Percentiles rank a stretch among this genome's conserved stretches.
phyloP scores from a whole-genome alignment of 2,888 invertebrate genomes.

The Acanthopleura granulata region DNA sequence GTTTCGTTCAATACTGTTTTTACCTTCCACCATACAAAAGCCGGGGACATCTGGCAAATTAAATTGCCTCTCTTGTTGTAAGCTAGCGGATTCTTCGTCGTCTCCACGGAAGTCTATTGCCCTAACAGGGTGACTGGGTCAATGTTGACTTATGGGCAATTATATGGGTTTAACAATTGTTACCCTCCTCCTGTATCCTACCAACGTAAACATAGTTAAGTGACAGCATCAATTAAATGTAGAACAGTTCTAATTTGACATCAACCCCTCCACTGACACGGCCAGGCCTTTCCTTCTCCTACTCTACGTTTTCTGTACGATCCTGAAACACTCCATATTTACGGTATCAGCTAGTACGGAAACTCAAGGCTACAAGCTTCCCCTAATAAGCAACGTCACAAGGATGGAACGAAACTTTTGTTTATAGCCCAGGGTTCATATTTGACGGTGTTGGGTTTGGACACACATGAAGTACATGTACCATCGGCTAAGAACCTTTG shows the following conservation, averaged over 20 bases:
- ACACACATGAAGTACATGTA: too few relatives aligned
- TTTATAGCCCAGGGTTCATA: too few relatives aligned
- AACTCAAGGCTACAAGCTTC: too few relatives aligned
- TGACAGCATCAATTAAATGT: neutral
- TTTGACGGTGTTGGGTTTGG: too few relatives aligned
- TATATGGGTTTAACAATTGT: conserved; percentile 13
- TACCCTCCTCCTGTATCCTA: conserved; percentile 17
- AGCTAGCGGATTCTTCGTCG: conserved; percentile 1
- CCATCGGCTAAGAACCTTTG: too few relatives aligned
- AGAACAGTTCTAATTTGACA: neutral
- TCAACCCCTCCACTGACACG: conserved; percentile 15
- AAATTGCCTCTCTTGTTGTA: neutral
- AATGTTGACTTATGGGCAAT: neutral
- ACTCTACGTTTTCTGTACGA: too few relatives aligned
- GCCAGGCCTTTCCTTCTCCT: conserved; percentile 14
- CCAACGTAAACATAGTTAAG: conserved; percentile 17
- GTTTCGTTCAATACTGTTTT: conserved; percentile 5
- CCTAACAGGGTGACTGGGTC: neutral
- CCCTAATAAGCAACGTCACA: too few relatives aligned
- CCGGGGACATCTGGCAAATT: conserved; percentile 9
- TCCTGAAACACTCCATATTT: too few relatives aligned
- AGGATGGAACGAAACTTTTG: too few relatives aligned
- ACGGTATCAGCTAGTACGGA: too few relatives aligned
- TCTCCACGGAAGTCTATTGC: neutral
- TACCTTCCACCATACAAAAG: conserved; percentile 12